These are phyloP conservation scores for Lochmaea capreae DNA, from an alignment of 2,888 invertebrate species.

Conservation along the genomic window DNA sequence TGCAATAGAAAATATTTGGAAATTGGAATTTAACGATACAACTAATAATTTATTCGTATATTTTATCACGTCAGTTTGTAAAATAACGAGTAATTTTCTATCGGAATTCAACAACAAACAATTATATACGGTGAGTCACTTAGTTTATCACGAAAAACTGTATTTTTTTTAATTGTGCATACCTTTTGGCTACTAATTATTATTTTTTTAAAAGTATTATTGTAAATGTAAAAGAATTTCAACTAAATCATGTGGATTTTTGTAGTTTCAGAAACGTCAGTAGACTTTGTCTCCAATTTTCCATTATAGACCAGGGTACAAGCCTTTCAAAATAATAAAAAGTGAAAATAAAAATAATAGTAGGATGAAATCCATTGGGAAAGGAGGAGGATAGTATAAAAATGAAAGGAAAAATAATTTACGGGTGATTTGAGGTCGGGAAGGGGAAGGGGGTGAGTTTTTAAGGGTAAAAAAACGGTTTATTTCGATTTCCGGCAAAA, in stretches of 20 bases:
- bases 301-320: too few relatives aligned
- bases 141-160: slow-evolving; percentile 19
- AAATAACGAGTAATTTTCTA: slow-evolving; percentile 47
- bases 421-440: too few relatives aligned
- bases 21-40: slow-evolving; percentile 34
- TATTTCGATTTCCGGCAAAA: too few relatives aligned
- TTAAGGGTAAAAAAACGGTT: too few relatives aligned
- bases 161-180: slow-evolving; percentile 27
- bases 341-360: too few relatives aligned
- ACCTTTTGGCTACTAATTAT: not conserved
- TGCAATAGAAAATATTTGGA: slow-evolving; percentile 37
- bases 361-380: too few relatives aligned
- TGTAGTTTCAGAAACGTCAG: not conserved
- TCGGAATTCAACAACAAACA: slow-evolving; percentile 41
- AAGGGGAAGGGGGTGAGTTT: too few relatives aligned
- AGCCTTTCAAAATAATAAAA: too few relatives aligned
- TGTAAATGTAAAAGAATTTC: not conserved
- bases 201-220: not conserved
- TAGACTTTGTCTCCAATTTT: too few relatives aligned
- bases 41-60: slow-evolving; percentile 49
- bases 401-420: too few relatives aligned
- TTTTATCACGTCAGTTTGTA: slow-evolving; percentile 49
- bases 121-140: slow-evolving; percentile 41
- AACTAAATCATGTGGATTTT: not conserved
- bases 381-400: too few relatives aligned